Evolutionary conservation across 2,797 vertebrate species (phyloP), one percentile per base, ranked within the genome.

Genomic region (Vultur gryphus): DNA sequence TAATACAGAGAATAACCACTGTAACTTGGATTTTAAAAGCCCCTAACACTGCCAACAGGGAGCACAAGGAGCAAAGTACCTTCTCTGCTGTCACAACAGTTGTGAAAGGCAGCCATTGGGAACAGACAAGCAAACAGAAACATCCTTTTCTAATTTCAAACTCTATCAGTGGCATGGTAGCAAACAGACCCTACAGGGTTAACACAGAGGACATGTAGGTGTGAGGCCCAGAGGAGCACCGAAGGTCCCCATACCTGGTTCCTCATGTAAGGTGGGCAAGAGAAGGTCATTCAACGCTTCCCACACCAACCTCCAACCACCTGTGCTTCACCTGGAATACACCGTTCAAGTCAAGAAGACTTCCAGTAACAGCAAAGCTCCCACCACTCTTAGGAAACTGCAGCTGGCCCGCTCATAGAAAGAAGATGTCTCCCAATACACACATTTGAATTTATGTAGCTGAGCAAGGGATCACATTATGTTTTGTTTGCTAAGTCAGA

Each of bases 171-270:
- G 15, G 13, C 15, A 9, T 3, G 29, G 37, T 5, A 46, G 18
- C 31, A 54, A 88, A 26, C 26, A 64, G 54, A 26, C 11, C 20
- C 55, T 55, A 11, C 5, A 44, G 31, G 44, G 37, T 54, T 87
- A 49, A 44, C 19, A 24, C 0, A 0, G 23, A 73, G 37, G 7
- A 37, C 19, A 9, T 1, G 5, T 2, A 39, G 43, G 13, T 19
- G 16, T 13, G 49, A 75, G 39, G 19, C 13, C 19, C 28, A n/a
- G 26, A 66, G 9, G 9, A 64, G 35, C 43, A 31, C 39, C 2
- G 1, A 25, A 13, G 7, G 20, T 62, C 18, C 19, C 46, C 20
- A 31, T 7, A 16, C 4, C 9, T 0, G 0, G 24, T 13, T 62
- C 9, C n/a, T 64, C 16, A 4, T 1, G 5, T 14, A 59, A 75